Base-by-base conservation (phyloP, 2,113 vertebrate genomes). In the Sturnus vulgaris region DNA sequence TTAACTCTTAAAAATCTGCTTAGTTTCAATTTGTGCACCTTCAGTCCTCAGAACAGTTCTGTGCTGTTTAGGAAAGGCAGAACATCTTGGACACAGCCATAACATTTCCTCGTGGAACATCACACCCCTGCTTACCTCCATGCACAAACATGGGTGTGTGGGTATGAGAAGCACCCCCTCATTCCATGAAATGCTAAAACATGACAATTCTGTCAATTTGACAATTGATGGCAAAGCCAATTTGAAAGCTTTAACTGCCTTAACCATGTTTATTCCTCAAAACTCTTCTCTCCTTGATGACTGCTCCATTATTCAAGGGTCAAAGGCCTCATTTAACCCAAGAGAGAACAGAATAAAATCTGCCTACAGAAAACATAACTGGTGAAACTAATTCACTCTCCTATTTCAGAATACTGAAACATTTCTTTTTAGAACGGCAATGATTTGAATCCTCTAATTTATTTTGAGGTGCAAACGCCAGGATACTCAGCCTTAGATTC, bases 61-160 rank as follows among this genome's bases (percentile, higher is more conserved):
- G 59, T 37, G 30, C 28, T 11, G 5, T 75, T 70, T 23, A 24
- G 68, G 25, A 57, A 35, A 56, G 13, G 35, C 27, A 47, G 30
- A 2, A 24, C 17, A 21, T 23, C n/a, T 20, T 25, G 33, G 81
- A 40, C 2, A 11, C 6, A 85, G 44, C 30, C 27, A 1, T 4
- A 44, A 23, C 19, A 21, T n/a, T 46, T 64, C 76, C 33, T 53
- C 4, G 1, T 7, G 17, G 28, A n/a, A 12, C 1, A 1, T 15
- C 42, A 15, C 11, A 19, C 1, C 18, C 28, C 30, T 46, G 39
- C 27, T 53, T 2, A 10, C 47, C 59, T 2, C 63, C 21, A 10
- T 33, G 57, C 55, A 71, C 66, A 68, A 25, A 44, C 2, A 2
- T 5, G 24, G 20, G 4, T 2, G 2, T 3, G 22, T 5, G 24